These are phyloP conservation scores for Acrocephalus arundinaceus DNA, from an alignment of 2,113 vertebrate species.

Conservation along the genomic window DNA sequence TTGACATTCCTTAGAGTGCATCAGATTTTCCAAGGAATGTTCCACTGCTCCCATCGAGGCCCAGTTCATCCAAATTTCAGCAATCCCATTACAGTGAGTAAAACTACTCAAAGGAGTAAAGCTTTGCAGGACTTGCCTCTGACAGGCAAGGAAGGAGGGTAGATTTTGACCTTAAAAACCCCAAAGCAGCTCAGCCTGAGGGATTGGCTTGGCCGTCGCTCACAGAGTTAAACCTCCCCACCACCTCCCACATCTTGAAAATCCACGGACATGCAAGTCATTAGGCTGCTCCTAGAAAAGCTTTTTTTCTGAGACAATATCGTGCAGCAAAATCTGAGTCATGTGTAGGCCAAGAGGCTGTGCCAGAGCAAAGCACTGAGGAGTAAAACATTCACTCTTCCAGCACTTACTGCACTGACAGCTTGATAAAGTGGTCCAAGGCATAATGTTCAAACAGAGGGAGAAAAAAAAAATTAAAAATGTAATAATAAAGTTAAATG, in stretches of 20 bases:
- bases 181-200: neutral
- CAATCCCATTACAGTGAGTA: neutral
- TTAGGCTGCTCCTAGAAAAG: neutral
- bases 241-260: neutral
- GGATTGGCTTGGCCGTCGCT: neutral
- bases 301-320: neutral
- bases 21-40: slow-evolving; percentile 54
- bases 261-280: neutral
- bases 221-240: neutral
- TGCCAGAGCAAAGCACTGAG: neutral
- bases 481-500: slow-evolving; percentile 83
- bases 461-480: slow-evolving; percentile 72
- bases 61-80: neutral
- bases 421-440: slow-evolving; percentile 74
- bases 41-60: neutral
- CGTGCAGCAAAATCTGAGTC: neutral
- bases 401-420: slow-evolving; percentile 65
- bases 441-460: slow-evolving; percentile 75
- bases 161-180: neutral
- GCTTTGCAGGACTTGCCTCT: neutral
- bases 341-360: slow-evolving; percentile 33
- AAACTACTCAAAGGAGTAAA: neutral
- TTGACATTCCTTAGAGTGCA: slow-evolving; percentile 23
- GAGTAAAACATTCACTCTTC: slow-evolving; percentile 61
- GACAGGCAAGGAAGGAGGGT: neutral